Base-by-base conservation (phyloP, 2,888 invertebrate genomes). In the Ichneumon xanthorius region DNA sequence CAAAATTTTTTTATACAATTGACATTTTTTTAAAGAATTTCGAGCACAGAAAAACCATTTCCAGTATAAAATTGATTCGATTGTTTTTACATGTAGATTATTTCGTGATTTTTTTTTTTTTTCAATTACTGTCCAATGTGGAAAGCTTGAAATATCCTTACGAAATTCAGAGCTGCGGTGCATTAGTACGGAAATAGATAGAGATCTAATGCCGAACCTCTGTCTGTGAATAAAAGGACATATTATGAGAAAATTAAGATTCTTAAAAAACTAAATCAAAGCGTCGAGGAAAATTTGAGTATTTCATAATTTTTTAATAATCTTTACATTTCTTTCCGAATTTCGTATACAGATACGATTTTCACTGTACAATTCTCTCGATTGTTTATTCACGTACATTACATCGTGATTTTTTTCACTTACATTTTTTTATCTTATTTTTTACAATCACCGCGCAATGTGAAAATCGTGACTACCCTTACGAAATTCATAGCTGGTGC, bases 401-500 rank as follows among this genome's bases (percentile, higher is more conserved):
- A 26, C 45, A 26, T 65, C 76, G 65, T 65, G n/a, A 61, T 65
- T 76, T 65, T 65, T 45, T 33, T 45, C 26, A 26, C 26, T 53
- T 53, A 1, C 14, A 19, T 19, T 53, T 53, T 53, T 50, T n/a
- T 0, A 14, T n/a, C 4, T 67, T 76, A 33, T 65, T 50, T 26
- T 22, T 50, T 30, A 30, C 4, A 30, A 53, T 53, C 5, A 40
- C 14, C 33, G 37, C 48, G 22, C 4, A 22, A 50, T 72, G 40
- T 40, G 16, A 30, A 65, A 72, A 80, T 50, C 26, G 0, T n/a
- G 50, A 33, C 16, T 45, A 50, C 22, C 50, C 65, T 67, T 55
- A 67, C 72, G 58, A 80, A 80, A 73, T 72, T 67, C 19, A 16
- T 55, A 22, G 73, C 53, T 55, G 53, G 65, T 53, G 45, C 19